phyloP scores from a whole-genome alignment of 2,113 vertebrate genomes.

The Paralichthys olivaceus region DNA sequence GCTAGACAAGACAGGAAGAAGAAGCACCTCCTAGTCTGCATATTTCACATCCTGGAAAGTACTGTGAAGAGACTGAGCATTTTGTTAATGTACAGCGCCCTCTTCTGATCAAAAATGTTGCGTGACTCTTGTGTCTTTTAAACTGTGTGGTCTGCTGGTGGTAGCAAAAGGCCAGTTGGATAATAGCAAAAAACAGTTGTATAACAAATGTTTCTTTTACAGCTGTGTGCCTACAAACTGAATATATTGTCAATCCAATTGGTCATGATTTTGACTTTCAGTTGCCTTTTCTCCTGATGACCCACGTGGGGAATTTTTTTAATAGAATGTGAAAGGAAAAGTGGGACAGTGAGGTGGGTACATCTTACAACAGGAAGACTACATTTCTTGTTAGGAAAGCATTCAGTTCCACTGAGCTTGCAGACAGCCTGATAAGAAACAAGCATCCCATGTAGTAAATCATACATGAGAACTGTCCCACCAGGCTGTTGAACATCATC shows the following conservation, averaged over 20 bases:
- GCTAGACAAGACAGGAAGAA: not conserved
- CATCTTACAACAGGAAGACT: constrained; percentile 4
- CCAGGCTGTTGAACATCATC: not conserved
- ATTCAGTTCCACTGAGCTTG: constrained; percentile 2
- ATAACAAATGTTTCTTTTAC: not conserved
- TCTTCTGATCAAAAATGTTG: constrained; percentile 59
- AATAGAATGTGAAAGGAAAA: constrained; percentile 9
- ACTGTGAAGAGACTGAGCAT: not conserved
- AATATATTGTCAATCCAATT: not conserved
- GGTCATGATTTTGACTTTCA: constrained; percentile 10
- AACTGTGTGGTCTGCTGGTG: constrained; percentile 33
- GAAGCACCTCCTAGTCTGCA: not conserved
- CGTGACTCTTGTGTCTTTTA: not conserved
- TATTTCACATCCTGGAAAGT: constrained; percentile 3
- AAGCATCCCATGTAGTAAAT: not conserved
- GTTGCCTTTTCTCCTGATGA: not conserved
- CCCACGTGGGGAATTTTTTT: not conserved
- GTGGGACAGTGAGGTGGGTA: constrained; percentile 5
- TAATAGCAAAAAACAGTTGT: not conserved
- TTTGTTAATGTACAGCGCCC: constrained; percentile 62
- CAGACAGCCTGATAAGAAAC: constrained; percentile 8
- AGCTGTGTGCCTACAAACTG: not conserved
- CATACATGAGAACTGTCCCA: constrained; percentile 1
- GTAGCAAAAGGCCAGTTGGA: constrained; percentile 14
- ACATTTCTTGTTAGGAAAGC: constrained; percentile 15